Evolutionary conservation across 2,113 vertebrate genomes (phyloP), one percentile per base, ranked within the genome.

Genomic region (Piliocolobus tephrosceles): DNA sequence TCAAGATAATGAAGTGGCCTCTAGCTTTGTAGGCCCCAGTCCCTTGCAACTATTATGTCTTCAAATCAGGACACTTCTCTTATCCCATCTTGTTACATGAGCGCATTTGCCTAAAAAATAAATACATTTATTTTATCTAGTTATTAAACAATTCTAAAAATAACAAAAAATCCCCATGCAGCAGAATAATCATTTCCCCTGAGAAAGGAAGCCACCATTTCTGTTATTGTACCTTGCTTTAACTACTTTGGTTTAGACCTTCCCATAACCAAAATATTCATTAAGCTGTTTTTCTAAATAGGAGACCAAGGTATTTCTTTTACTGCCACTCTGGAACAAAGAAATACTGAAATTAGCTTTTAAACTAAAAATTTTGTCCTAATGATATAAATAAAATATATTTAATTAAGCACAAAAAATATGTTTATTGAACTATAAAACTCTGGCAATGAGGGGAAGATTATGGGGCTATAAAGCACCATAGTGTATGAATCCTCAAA

Each of bases 321-420:
- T n/a, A 5, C 38, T 79, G 32, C 47, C 13, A n/a, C 57, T 47
- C 35, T 52, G 52, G 52, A 91, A 50, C 45, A 75, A 93, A 25
- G 10, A 92, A 55, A 57, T 90, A 35, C n/a, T 78, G 35, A 91
- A 80, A 52, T 76, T 11, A 55, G 64, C 50, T 55, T 97, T 96
- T 52, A 85, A 89, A 32, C 23, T 76, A 83, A 40, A 20, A 78
- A 47, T 78, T 80, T 47, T 57, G 43, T 85, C 35, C 5, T 79
- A 90, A 90, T 50, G 9, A 52, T 73, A 91, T 50, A 81, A 96
- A 89, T 83, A n/a, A 95, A 93, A 64, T 58, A 70, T 70, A 82
- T 87, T 88, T 76, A 43, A 85, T 92, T 90, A 87, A 93, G 89
- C 30, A 88, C 27, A 81, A 76, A 85, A 86, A 91, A 13, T 50